Evolutionary conservation across 2,888 invertebrate genomes (phyloP), one percentile per base, ranked within the genome.

Genomic region (Drosophila niveifrons): DNA sequence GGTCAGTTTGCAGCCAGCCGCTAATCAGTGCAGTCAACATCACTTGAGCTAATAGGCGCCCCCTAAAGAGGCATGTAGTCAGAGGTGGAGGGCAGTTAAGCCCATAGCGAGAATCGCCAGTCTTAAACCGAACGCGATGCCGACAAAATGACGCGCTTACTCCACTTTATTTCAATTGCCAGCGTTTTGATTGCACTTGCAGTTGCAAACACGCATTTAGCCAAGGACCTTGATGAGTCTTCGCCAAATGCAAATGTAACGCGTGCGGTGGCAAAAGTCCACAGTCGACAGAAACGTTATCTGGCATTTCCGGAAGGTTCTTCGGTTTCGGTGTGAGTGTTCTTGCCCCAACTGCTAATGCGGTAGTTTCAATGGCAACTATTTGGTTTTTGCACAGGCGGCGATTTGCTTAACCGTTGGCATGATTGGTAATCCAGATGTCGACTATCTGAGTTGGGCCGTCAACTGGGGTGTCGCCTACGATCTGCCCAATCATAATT

Each of bases 381-480:
- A 55, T 51, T 53, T 15, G 36, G 6, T 23, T 64, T 10, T 31
- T 23, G 7, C n/a, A n/a, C 18, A 92, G 92, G 92, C 94, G 23
- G 95, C 95, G 0, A 93, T 94, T 23, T 95, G 95, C 78, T 87
- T 95, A 92, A 95, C 95, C 28, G 93, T 95, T 10, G 94, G 94
- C 62, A 84, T 94, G 34, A 93, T 94, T 46, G 94, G 94, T 7
- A 94, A 94, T 81, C 94, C 94, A 0, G 91, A 93, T 0, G 93
- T 93, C 0, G 93, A 94, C 2, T 94, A 94, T 52, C 94, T 95
- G 80, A 94, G 94, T 9, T 95, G 94, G 87, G 95, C 95, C 0
- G 90, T 95, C 13, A 95, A 95, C 90, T 95, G 95, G 95, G 95
- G 95, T 48, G 94, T 95, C 39, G 95, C 96, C 0, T 96, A 95